phyloP scores from a whole-genome alignment of 2,797 vertebrate species.

The Zenarchopterus dispar region DNA sequence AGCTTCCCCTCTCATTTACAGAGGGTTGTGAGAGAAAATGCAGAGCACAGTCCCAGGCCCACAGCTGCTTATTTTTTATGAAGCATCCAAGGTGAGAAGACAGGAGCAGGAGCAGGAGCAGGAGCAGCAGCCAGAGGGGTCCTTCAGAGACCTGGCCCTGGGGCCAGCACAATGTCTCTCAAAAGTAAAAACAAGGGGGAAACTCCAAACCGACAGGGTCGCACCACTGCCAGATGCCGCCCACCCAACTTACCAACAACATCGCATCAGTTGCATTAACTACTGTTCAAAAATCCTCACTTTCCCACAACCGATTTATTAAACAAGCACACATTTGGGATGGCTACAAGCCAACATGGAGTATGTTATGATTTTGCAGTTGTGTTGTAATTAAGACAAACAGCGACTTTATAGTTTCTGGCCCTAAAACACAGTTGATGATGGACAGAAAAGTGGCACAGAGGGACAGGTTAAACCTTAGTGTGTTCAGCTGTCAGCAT shows the following conservation, averaged over 20 bases:
- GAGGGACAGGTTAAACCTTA: slow-evolving; percentile 23
- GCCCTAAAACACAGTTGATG: slow-evolving; percentile 44
- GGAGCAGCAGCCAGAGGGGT: slow-evolving; percentile 55
- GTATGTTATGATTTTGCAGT: slow-evolving; percentile 71
- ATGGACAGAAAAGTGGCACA: slow-evolving; percentile 46
- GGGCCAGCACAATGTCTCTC: slow-evolving; percentile 69
- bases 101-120: slow-evolving; percentile 55
- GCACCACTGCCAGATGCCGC: slow-evolving; percentile 57
- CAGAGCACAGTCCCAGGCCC: slow-evolving; percentile 56
- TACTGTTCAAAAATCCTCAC: slow-evolving; percentile 40
- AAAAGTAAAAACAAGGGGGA: slow-evolving; percentile 74
- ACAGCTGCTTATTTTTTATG: slow-evolving; percentile 79
- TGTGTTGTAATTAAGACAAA: slow-evolving; percentile 71
- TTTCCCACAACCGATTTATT: slow-evolving; percentile 64
- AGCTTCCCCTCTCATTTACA: slow-evolving; percentile 67
- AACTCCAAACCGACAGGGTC: slow-evolving; percentile 63
- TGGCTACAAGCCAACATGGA: slow-evolving; percentile 54
- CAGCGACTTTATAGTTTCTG: slow-evolving; percentile 53
- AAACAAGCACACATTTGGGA: slow-evolving; percentile 62
- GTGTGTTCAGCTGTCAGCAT: slow-evolving; percentile 39
- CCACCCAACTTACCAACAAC: slow-evolving; percentile 42
- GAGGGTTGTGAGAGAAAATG: slow-evolving; percentile 67
- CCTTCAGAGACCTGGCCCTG: slow-evolving; percentile 45
- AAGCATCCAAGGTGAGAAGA: slow-evolving; percentile 62
- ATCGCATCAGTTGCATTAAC: slow-evolving; percentile 38